Evolutionary conservation across 2,888 invertebrate species (phyloP), one percentile per base, ranked within the genome.

Genomic region (Diplazon laetatorius): DNA sequence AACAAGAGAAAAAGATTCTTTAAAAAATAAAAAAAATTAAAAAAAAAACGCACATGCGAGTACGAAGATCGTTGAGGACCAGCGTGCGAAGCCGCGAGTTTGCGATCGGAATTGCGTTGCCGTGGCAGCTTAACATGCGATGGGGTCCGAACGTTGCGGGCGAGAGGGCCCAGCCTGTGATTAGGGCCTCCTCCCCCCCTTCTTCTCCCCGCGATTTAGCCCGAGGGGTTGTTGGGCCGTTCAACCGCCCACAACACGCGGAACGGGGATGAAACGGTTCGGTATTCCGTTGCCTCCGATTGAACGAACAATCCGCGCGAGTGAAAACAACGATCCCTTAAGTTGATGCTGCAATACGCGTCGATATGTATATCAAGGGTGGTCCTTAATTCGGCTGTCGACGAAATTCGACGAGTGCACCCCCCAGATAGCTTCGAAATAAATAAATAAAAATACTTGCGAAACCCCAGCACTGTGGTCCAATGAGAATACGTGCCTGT

Each of bases 191-290:
- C n/a, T n/a, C n/a, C n/a, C n/a, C n/a, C n/a, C n/a, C n/a, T n/a
- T n/a, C n/a, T n/a, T n/a, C n/a, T n/a, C n/a, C n/a, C n/a, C n/a
- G n/a, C 83, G 66, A 65, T 55, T 63, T 37, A 59, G 52, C 81
- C 86, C 83, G 84, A 82, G 55, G n/a, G n/a, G n/a, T n/a, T n/a
- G n/a, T n/a, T n/a, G n/a, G 87, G 87, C 83, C 82, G 83, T 82
- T 76, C 84, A 84, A 86, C 87, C 90, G 89, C 90, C 89, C 89
- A 89, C 89, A 83, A 88, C 84, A 84, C 81, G 78, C 70, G 68
- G 75, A 80, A 82, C 79, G 80, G 82, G 81, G 82, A 78, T 80
- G 80, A 80, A 63, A 74, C 71, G 62, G 39, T 62, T 73, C 60
- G 72, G 65, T 57, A 62, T 50, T 50, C 70, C 60, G 66, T 60